Evolutionary conservation across 2,888 invertebrate genomes (phyloP).

Genomic region (Lochmaea crataegi): DNA sequence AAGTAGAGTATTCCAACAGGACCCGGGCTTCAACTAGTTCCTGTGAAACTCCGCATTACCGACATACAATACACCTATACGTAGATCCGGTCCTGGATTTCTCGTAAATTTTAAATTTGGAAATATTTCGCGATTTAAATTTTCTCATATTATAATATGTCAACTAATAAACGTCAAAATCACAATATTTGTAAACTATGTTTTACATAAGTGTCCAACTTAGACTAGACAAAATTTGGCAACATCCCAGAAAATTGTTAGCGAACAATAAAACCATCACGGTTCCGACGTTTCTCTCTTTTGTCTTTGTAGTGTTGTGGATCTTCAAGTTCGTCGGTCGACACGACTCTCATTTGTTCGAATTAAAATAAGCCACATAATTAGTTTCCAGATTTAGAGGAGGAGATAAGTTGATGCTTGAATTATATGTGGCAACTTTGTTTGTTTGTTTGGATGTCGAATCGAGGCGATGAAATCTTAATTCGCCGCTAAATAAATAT

Average conservation of each 20-base stretch:
- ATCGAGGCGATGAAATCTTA: constrained; percentile 38
- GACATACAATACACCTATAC: no score
- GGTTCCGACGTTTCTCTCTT: constrained; percentile 8
- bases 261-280: constrained; percentile 24
- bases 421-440: constrained; percentile 26
- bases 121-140: no score
- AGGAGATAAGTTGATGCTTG: constrained; percentile 30
- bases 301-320: constrained; percentile 13
- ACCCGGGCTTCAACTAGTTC: no score
- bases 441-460: no score
- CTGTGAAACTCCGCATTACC: no score
- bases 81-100: no score
- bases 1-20: no score
- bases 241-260: constrained; percentile 16
- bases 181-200: no score
- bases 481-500: constrained; percentile 37
- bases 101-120: no score
- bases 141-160: no score
- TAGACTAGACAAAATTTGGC: constrained; percentile 3
- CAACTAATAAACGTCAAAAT: no score
- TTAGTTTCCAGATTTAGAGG: constrained; percentile 33
- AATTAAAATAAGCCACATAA: constrained; percentile 41
- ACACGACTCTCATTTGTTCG: constrained; percentile 40
- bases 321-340: constrained; percentile 22
- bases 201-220: no score